Evolutionary conservation across 2,888 invertebrate genomes (phyloP), one percentile per base, ranked within the genome.

Genomic region (Noctua comes): DNA sequence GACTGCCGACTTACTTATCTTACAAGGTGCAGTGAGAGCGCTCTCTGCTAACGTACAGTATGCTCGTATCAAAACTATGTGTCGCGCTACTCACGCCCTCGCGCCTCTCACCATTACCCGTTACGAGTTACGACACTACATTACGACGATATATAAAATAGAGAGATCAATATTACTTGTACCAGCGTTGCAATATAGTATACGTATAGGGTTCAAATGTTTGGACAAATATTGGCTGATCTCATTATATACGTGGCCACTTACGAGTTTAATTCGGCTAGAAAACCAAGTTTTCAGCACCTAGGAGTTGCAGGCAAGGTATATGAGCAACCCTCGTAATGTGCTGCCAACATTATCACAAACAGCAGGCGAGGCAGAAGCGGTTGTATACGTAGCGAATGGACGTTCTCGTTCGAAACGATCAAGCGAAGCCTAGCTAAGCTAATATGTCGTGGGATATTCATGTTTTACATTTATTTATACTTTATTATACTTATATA

Each of bases 131-230:
- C 36, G 46, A 24, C 64, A 76, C 86, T 84, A 82, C 84, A 79
- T 64, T 86, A 84, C 65, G 65, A 62, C 51, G 6, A n/a, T 43
- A 79, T 85, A 89, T 27, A 89, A 86, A 85, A 88, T 89, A 89
- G 88, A 89, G 87, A 89, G 88, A 91, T 92, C 91, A 89, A 66
- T 88, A 86, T 84, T 80, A 88, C 85, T 93, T 92, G 92, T 92
- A 93, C 92, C 89, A 91, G 93, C 91, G 91, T 93, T 91, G 89
- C 92, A 82, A 81, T 84, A 83, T 90, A 92, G 91, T 92, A 89
- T 91, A 89, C 85, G 76, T 64, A 18, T 64, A 21, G 64, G 71
- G 73, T 68, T 80, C 48, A 40, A 74, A 77, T 57, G 73, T 77
- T 82, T 76, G 84, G 74, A 77, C 80, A 84, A 88, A 88, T 77